Conservation (phyloP, 2,888 invertebrate genomes). For the Heliconius ismenius region DNA sequence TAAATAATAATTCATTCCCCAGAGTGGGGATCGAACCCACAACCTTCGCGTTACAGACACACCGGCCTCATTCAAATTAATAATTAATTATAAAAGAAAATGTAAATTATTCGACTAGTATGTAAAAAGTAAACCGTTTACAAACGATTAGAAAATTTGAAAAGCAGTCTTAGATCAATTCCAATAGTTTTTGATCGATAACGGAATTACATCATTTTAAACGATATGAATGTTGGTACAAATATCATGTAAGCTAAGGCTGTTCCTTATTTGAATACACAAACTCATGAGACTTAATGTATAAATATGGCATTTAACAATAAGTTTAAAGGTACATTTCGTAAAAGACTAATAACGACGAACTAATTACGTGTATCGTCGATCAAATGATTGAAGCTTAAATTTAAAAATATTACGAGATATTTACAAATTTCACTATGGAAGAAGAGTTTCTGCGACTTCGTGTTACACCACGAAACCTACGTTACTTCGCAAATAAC, state of each 20-base stretch:
- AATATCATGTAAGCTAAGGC: conserved; percentile 52
- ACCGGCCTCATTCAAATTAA: neutral
- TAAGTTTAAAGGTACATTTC: conserved; percentile 77
- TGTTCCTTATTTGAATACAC: conserved; percentile 49
- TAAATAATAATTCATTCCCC: no score
- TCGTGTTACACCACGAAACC: conserved; percentile 66
- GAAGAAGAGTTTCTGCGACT: conserved; percentile 73
- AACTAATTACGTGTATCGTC: conserved; percentile 76
- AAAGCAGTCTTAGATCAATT: conserved; percentile 81
- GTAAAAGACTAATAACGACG: conserved; percentile 78
- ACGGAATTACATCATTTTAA: conserved; percentile 40
- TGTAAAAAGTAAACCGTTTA: conserved; percentile 52
- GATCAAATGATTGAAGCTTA: conserved; percentile 72
- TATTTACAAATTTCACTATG: conserved; percentile 82
- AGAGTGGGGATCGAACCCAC: no score
- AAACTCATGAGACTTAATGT: conserved; percentile 74
- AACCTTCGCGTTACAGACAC: no score
- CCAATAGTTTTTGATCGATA: conserved; percentile 60
- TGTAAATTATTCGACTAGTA: conserved; percentile 50
- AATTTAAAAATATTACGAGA: conserved; percentile 66
- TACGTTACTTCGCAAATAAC: conserved; percentile 69
- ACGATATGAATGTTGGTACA: conserved; percentile 69
- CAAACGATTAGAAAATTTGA: conserved; percentile 59
- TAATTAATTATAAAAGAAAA: conserved; percentile 14
- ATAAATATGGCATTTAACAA: conserved; percentile 81